Evolutionary conservation across 2,797 vertebrate species (phyloP).

Genomic region (Chrosomus eos): DNA sequence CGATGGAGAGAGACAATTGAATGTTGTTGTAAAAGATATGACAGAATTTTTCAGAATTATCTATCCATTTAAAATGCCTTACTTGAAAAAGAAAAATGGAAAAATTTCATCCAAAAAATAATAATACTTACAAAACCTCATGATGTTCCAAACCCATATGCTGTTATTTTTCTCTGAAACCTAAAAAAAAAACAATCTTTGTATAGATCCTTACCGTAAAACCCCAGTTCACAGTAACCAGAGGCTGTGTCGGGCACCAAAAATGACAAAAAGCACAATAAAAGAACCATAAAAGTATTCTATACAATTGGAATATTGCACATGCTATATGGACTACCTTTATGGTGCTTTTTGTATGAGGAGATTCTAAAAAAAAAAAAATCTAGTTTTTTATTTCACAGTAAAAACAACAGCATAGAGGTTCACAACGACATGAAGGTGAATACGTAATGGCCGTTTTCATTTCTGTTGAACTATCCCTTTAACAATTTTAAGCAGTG

Average conservation of each 20-base stretch:
- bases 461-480: background rate
- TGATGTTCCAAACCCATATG: background rate
- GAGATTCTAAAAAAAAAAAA: background rate
- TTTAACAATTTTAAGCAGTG: constrained; percentile 11
- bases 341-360: background rate
- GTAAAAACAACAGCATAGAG: background rate
- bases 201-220: background rate
- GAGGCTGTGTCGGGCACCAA: background rate
- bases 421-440: background rate
- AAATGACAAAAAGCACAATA: background rate
- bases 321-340: background rate
- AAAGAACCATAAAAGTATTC: background rate
- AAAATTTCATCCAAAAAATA: background rate
- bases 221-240: background rate
- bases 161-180: background rate
- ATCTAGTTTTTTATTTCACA: background rate
- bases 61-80: too few relatives aligned
- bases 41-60: background rate
- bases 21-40: background rate
- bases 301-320: background rate
- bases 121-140: background rate
- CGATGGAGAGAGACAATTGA: background rate
- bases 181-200: background rate
- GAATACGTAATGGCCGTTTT: background rate
- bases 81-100: too few relatives aligned